These are phyloP conservation scores for Myrmophylax atrothorax DNA, from an alignment of 2,113 vertebrate genomes.

Conservation along the genomic window DNA sequence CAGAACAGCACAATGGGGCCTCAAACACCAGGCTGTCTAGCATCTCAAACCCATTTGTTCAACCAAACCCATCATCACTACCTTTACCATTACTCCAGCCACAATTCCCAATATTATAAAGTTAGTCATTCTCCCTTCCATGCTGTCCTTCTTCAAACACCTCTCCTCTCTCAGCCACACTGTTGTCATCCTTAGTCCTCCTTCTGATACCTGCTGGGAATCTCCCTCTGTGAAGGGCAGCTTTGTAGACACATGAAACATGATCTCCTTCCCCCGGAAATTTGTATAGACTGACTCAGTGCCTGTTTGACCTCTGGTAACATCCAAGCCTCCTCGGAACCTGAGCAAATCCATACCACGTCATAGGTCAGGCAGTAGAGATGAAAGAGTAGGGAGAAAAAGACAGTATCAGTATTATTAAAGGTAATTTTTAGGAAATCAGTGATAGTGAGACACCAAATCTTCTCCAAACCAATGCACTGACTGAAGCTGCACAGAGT, in stretches of 20 bases:
- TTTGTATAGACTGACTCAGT: constrained; percentile 86
- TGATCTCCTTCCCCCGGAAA: constrained; percentile 87
- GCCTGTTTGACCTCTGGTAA: constrained; percentile 89
- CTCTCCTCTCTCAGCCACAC: neutral
- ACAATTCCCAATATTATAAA: neutral
- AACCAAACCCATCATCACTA: neutral
- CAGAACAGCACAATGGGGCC: neutral
- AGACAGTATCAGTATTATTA: neutral
- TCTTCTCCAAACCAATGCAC: neutral
- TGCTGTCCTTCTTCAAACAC: neutral
- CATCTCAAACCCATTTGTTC: neutral
- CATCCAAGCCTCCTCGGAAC: constrained; percentile 90
- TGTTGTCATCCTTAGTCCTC: neutral
- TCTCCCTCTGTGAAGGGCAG: constrained; percentile 90
- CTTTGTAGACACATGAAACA: constrained; percentile 92
- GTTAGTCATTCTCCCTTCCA: neutral
- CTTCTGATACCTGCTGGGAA: constrained; percentile 82
- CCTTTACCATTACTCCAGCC: neutral
- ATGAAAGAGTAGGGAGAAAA: neutral
- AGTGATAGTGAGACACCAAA: neutral
- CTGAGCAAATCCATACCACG: constrained; percentile 57
- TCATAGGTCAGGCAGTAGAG: neutral
- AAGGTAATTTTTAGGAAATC: neutral
- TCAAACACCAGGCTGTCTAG: neutral
- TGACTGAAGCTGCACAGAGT: neutral